Base-by-base conservation (phyloP, 2,113 vertebrate genomes). In the Telmatochromis sp. region DNA sequence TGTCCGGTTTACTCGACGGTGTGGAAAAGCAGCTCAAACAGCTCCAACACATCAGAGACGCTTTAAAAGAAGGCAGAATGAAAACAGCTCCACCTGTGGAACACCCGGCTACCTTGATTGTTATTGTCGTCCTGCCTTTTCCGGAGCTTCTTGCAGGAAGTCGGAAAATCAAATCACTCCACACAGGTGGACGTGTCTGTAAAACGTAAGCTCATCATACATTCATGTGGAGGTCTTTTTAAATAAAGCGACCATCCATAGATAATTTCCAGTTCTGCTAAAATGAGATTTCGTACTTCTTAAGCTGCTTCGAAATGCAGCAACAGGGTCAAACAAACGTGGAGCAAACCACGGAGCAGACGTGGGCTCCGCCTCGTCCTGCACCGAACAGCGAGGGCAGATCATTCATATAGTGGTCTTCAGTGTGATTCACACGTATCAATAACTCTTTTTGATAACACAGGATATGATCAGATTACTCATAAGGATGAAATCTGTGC, bases 241-340 rank as follows among this genome's bases (percentile, higher is more conserved):
- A 50, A 85, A 71, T 12, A 75, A 14, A 13, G 31, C 21, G 35
- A 82, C 7, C 17, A 2, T 73, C 58, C 8, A 60, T 33, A 63
- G 75, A 63, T 11, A 45, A 73, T 73, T 13, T 12, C 35, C 35
- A 45, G 9, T 78, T 37, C 54, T 82, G 84, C 57, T 89, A 75
- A 15, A 33, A 75, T 31, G 7, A 53, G 57, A 89, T 84, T 68
- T 15, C 11, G 33, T 28, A 80, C 54, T 51, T 53, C 65, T 86
- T 47, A 50, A 86, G 13, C 13, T 83, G 19, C 28, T 26, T 57
- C 7, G 14, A 85, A 83, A 63, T 80, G n/a, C 42, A 68, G 65
- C 31, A 31, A 26, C 19, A 55, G 21, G 55, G 12, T 65, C n/a
- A 23, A 7, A 73, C 7, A 23, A 54, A 37, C 15, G 7, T 1